These are phyloP conservation scores for Mola mola DNA, from an alignment of 2,113 vertebrate genomes.

Conservation along the genomic window DNA sequence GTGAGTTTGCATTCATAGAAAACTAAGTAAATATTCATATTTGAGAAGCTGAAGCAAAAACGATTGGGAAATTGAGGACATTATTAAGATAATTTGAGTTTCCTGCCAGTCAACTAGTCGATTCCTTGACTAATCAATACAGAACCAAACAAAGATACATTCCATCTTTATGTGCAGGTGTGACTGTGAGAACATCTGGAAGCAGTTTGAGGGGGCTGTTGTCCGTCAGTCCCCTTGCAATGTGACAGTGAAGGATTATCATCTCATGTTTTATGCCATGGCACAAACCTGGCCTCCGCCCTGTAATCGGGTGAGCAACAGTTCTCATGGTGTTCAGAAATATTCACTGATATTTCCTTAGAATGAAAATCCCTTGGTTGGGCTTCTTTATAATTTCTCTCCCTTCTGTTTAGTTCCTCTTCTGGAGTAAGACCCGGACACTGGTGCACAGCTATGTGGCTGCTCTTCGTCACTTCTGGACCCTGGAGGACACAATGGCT, in stretches of 20 bases:
- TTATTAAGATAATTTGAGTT: no score
- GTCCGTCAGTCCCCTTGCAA: slow-evolving; percentile 67
- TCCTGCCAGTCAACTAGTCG: no score
- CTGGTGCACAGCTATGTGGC: slow-evolving; percentile 77
- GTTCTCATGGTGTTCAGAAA: not conserved
- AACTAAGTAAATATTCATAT: no score
- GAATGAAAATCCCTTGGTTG: not conserved
- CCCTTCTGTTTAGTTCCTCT: slow-evolving; percentile 71
- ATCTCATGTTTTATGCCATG: slow-evolving; percentile 66
- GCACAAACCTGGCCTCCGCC: slow-evolving; percentile 62
- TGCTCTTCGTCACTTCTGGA: slow-evolving; percentile 70
- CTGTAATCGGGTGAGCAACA: slow-evolving; percentile 70
- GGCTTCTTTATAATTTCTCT: not conserved
- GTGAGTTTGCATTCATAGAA: no score
- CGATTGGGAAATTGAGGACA: no score
- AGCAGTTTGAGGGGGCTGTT: slow-evolving; percentile 77
- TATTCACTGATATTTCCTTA: not conserved
- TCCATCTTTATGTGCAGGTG: slow-evolving; percentile 49
- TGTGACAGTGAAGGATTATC: slow-evolving; percentile 73
- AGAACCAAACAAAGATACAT: not conserved
- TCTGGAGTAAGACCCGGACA: slow-evolving; percentile 82
- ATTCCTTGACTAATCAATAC: no score
- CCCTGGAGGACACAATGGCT: slow-evolving; percentile 81
- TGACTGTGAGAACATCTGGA: slow-evolving; percentile 82
- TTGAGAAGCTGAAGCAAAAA: no score